A percentile compares a stretch with the other conserved stretches of the same genome.
Conservation (phyloP, 1,140 invertebrate genomes). For the Contarinia nasturtii region DNA sequence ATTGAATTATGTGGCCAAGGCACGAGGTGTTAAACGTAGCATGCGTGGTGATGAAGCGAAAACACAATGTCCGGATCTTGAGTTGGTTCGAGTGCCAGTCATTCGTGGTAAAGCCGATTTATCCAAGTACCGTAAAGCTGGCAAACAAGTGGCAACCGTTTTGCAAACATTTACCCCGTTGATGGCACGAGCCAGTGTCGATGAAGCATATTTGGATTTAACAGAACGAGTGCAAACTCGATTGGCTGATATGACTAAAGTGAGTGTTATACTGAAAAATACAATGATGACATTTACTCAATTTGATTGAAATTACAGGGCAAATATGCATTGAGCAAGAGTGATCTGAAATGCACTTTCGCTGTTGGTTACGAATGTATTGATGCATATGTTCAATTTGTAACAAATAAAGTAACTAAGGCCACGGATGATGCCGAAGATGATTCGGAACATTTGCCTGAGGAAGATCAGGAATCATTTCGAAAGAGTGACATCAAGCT, state of each 20-base stretch:
- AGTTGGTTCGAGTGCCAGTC: slow-evolving; percentile 67
- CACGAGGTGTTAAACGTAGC: slow-evolving; percentile 67
- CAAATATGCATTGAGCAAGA: slow-evolving; percentile 13
- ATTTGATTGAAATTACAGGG: slow-evolving; percentile 4
- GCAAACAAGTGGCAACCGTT: slow-evolving; percentile 80
- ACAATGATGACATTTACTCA: not conserved
- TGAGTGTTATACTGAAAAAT: not conserved
- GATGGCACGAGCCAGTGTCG: slow-evolving; percentile 81
- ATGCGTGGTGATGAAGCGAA: slow-evolving; percentile 87
- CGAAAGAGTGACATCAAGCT: slow-evolving; percentile 31
- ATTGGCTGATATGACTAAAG: slow-evolving; percentile 16
- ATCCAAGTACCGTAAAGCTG: slow-evolving; percentile 84
- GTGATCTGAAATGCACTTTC: slow-evolving; percentile 38
- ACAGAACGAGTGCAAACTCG: slow-evolving; percentile 51
- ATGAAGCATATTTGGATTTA: slow-evolving; percentile 92
- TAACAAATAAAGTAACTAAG: slow-evolving; percentile 29
- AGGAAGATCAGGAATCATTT: slow-evolving; percentile 20
- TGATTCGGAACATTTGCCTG: slow-evolving; percentile 24
- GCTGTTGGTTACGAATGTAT: slow-evolving; percentile 40
- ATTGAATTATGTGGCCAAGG: slow-evolving; percentile 89
- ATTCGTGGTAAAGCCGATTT: slow-evolving; percentile 82
- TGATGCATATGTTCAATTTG: slow-evolving; percentile 27
- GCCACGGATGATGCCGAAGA: slow-evolving; percentile 23
- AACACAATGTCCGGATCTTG: slow-evolving; percentile 69
- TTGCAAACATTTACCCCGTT: slow-evolving; percentile 54